These are phyloP conservation scores for Trogon surrucura DNA, from an alignment of 2,113 vertebrate species.

Conservation along the genomic window DNA sequence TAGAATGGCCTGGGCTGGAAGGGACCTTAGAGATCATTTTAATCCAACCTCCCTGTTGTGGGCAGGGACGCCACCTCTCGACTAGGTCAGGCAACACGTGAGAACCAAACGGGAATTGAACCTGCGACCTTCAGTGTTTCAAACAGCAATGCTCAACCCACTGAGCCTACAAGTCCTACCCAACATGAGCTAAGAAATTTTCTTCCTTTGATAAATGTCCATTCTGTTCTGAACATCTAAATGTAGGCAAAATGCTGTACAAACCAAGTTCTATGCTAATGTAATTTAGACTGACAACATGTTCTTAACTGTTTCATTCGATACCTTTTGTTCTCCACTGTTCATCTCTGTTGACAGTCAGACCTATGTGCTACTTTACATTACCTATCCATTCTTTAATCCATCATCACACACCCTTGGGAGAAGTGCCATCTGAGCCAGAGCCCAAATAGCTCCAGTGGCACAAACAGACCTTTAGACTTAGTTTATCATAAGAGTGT, in stretches of 20 bases:
- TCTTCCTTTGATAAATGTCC: neutral
- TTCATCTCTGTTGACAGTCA: neutral
- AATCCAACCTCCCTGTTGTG: too few relatives aligned
- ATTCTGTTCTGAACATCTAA: neutral
- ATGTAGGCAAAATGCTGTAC: neutral
- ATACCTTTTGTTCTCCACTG: neutral
- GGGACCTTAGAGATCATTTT: too few relatives aligned
- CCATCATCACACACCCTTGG: accelerated
- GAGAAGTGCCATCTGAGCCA: neutral
- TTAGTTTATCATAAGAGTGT: neutral
- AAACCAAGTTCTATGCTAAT: neutral
- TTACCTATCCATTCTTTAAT: neutral
- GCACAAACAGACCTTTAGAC: neutral
- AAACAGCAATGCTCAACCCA: too few relatives aligned
- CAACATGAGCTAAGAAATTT: neutral
- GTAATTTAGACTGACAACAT: neutral
- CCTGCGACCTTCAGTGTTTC: too few relatives aligned
- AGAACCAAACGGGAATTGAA: too few relatives aligned
- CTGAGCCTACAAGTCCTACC: neutral
- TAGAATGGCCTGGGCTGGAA: too few relatives aligned
- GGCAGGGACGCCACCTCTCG: too few relatives aligned
- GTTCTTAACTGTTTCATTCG: neutral
- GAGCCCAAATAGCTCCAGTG: neutral
- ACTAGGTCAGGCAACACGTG: too few relatives aligned
- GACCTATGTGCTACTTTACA: accelerated